A percentile compares a stretch with the other conserved stretches of the same genome.
Evolutionary conservation across 2,113 vertebrate genomes (phyloP).

Genomic region (Sturnus vulgaris): DNA sequence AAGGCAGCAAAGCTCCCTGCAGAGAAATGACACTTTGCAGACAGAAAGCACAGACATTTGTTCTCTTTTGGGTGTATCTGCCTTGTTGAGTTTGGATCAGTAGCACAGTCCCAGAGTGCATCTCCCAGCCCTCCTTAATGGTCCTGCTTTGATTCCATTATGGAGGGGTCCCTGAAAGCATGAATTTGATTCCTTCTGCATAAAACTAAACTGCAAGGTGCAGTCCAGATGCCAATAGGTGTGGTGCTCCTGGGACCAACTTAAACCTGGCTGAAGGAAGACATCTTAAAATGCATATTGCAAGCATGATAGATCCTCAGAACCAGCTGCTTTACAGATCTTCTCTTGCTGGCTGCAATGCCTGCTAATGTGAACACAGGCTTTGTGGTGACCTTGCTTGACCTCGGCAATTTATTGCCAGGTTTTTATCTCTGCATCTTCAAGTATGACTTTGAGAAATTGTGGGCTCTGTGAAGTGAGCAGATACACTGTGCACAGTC

Average conservation of each 20-base stretch:
- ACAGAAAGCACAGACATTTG: not conserved
- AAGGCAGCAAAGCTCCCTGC: not conserved
- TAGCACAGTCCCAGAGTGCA: not conserved
- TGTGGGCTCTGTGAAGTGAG: not conserved
- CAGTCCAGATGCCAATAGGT: not conserved
- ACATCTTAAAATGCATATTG: not conserved
- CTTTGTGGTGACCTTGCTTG: not conserved
- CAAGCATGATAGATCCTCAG: not conserved
- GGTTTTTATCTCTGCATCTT: not conserved
- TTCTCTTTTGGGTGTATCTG: not conserved
- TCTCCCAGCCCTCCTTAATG: not conserved
- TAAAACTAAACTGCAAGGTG: not conserved
- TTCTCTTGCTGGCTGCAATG: not conserved
- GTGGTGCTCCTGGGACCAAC: not conserved
- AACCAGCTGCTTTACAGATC: not conserved
- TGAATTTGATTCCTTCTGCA: not conserved
- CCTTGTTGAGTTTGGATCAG: not conserved
- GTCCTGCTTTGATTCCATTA: not conserved
- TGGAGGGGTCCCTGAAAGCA: not conserved
- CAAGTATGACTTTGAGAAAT: not conserved
- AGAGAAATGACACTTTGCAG: not conserved
- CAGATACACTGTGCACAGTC: not conserved
- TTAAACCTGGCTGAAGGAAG: not conserved
- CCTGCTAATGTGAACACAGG: not conserved
- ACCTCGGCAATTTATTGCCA: not conserved